Percentiles rank a stretch among this genome's conserved stretches.
Conservation (phyloP, 2,113 vertebrate species). For the Percopsis transmontana region DNA sequence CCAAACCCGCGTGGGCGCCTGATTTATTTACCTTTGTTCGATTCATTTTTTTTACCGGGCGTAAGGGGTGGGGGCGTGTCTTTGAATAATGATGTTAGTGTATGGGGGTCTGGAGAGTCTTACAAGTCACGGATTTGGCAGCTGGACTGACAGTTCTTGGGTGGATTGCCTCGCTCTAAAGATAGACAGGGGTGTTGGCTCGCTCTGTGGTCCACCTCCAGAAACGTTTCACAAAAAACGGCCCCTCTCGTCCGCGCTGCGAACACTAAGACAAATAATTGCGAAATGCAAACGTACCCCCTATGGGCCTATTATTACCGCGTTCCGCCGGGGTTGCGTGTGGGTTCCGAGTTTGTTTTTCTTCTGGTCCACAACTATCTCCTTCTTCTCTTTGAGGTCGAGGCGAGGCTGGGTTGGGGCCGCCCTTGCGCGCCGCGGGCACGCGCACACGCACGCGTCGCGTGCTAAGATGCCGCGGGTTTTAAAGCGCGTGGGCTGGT, state of each 20-base stretch:
- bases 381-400: conserved; percentile 26
- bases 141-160: conserved; percentile 72
- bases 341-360: conserved; percentile 66
- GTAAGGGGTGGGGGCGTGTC: conserved; percentile 8
- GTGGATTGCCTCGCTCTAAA: conserved; percentile 77
- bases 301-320: conserved; percentile 77
- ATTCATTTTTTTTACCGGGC: too few relatives aligned
- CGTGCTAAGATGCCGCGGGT: neutral
- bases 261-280: conserved; percentile 71
- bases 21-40: conserved; percentile 48
- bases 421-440: neutral
- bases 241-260: conserved; percentile 54
- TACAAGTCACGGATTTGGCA: conserved; percentile 53
- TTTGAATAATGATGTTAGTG: conserved; percentile 55
- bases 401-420: conserved; percentile 45
- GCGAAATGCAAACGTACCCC: conserved; percentile 74
- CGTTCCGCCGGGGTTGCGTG: conserved; percentile 63
- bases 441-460: conserved; percentile 2
- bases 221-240: conserved; percentile 66
- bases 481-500: neutral
- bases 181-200: conserved; percentile 79
- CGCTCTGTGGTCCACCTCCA: conserved; percentile 70
- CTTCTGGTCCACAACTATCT: conserved; percentile 57
- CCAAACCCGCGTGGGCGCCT: conserved; percentile 36
- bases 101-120: conserved; percentile 63